Evolutionary conservation across 2,797 vertebrate genomes (phyloP).

Genomic region (Hafferia zeledoni): DNA sequence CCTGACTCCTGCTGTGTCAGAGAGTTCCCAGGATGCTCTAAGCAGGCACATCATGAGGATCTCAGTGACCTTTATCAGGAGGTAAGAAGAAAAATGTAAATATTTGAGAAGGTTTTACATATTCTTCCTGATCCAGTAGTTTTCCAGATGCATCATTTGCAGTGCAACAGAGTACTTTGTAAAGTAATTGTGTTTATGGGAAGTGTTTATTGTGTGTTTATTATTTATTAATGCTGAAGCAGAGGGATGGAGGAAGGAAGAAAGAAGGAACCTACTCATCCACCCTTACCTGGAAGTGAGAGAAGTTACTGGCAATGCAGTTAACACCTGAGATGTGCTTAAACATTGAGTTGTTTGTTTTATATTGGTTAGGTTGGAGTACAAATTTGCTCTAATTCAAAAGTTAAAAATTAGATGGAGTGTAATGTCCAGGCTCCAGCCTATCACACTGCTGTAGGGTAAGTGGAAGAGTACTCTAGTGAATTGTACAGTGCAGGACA

Average conservation of each 20-base stretch:
- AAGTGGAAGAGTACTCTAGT: neutral
- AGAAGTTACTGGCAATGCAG: neutral
- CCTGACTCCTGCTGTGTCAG: constrained; percentile 95
- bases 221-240: neutral
- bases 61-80: constrained; percentile 96
- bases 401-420: neutral
- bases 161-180: neutral
- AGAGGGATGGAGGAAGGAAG: neutral
- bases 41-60: constrained; percentile 90
- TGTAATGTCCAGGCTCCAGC: neutral
- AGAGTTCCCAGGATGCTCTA: constrained; percentile 94
- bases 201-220: neutral
- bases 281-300: neutral
- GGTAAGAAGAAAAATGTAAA: constrained; percentile 75
- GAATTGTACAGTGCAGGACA: neutral
- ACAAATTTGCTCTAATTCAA: neutral
- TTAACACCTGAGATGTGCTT: neutral
- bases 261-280: neutral
- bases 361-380: neutral
- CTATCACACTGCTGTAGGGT: neutral
- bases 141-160: neutral
- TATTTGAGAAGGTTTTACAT: neutral
- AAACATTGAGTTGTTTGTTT: neutral
- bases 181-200: neutral
- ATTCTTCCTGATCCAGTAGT: neutral